A percentile compares a stretch with the other conserved stretches of the same genome.
These are phyloP conservation scores for Prunella fulvescens DNA, from an alignment of 2,113 vertebrate genomes.

Conservation along the genomic window DNA sequence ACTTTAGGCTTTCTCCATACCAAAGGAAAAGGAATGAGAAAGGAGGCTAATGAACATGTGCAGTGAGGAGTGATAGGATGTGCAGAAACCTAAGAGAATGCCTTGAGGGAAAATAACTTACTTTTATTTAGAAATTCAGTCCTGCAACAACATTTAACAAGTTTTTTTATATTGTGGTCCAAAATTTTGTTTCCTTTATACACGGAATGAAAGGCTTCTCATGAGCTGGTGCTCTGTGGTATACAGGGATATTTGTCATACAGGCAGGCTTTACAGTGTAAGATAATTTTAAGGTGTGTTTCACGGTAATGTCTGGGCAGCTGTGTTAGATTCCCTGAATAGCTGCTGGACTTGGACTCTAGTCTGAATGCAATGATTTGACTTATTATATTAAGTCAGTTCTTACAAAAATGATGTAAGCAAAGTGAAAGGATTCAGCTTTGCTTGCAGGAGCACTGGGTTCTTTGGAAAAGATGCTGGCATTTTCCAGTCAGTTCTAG, in stretches of 20 bases:
- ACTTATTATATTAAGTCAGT: not conserved
- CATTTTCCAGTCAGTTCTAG: not conserved
- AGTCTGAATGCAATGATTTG: not conserved
- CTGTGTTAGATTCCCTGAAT: not conserved
- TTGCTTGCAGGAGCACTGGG: not conserved
- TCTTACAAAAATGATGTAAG: not conserved
- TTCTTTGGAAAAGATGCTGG: not conserved
- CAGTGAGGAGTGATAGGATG: not conserved
- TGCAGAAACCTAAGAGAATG: not conserved
- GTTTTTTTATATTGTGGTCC: not conserved
- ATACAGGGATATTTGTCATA: not conserved
- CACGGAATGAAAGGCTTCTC: not conserved
- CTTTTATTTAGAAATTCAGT: not conserved
- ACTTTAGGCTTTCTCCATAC: not conserved
- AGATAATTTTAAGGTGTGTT: not conserved
- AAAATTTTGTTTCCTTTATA: not conserved
- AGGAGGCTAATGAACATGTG: not conserved
- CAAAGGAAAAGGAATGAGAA: not conserved
- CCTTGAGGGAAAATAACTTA: not conserved
- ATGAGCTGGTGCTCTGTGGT: not conserved
- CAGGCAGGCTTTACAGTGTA: not conserved
- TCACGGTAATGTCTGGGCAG: not conserved
- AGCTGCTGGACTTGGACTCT: not conserved
- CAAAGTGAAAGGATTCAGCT: not conserved
- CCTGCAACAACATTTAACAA: not conserved